Evolutionary conservation across 2,113 vertebrate species (phyloP), one percentile per base, ranked within the genome.

Genomic region (Pachypanchax playfairii): DNA sequence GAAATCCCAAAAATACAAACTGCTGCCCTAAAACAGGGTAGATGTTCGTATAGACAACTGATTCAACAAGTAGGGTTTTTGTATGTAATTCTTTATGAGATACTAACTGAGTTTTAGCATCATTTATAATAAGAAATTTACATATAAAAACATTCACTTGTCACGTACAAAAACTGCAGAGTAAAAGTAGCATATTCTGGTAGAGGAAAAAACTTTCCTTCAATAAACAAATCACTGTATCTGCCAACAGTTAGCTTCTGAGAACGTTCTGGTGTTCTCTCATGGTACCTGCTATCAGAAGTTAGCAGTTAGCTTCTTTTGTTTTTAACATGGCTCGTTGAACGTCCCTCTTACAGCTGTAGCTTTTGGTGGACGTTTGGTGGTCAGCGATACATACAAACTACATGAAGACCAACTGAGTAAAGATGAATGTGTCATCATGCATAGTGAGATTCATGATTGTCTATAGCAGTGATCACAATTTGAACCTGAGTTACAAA

Each of bases 161-260:
- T 35, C 33, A 35, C 1, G 13, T 2, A 12, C 10, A 35, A 35
- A 13, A 35, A 35, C 13, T 35, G 33, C 33, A 35, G 13, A 35
- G 10, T 4, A 35, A 12, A 11, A 12, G 33, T 35, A 35, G 11
- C 10, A 35, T 33, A 33, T 33, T 6, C 10, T 35, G 33, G 33
- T 17, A 24, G n/a, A n/a, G 12, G 38, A 2, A 20, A 20, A 56
- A 17, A 20, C 17, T 14, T 25, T 25, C 52, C 24, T 25, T 2
- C n/a, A 26, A 55, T 44, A 14, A 18, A 3, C 6, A 35, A 55
- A 22, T 1, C 10, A 15, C 26, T 35, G 53, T 29, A 44, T 10
- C 28, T 57, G 24, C 33, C 36, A 41, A 28, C 24, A 53, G 12
- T 51, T 49, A 65, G 49, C 49, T 75, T 64, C 55, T 38, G 7